A percentile compares a stretch with the other conserved stretches of the same genome.
phyloP scores from a whole-genome alignment of 1,140 invertebrate genomes.

The Drosophila ogumai region DNA sequence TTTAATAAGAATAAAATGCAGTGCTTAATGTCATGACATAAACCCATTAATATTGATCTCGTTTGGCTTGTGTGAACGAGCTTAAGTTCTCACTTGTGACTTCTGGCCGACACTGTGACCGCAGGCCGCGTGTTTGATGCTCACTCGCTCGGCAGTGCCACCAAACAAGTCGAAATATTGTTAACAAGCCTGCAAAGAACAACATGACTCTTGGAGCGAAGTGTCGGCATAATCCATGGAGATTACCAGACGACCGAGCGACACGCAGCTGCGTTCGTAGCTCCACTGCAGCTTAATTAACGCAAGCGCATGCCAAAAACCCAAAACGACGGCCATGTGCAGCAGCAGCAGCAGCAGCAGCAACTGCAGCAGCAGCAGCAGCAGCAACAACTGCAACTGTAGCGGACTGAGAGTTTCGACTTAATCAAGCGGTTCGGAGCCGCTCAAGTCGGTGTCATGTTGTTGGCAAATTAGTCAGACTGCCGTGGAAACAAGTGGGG shows the following conservation, averaged over 20 bases:
- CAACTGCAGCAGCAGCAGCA: conserved; percentile 3
- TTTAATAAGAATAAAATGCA: not conserved
- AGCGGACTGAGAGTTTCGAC: conserved; percentile 65
- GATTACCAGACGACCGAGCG: conserved; percentile 69
- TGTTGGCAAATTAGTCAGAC: conserved; percentile 78
- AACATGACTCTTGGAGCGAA: conserved; percentile 68
- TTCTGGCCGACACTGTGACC: conserved; percentile 53
- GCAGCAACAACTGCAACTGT: conserved; percentile 21
- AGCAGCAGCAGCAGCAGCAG: conserved; percentile 11
- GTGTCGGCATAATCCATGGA: conserved; percentile 79
- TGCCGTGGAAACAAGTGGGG: conserved; percentile 14
- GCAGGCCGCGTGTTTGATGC: conserved; percentile 65
- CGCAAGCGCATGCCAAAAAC: conserved; percentile 74
- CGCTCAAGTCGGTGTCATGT: conserved; percentile 68
- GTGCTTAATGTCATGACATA: not conserved
- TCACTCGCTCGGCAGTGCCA: conserved; percentile 15
- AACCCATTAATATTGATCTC: conserved; percentile 6
- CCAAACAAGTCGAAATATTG: conserved; percentile 72
- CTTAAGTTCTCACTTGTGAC: conserved; percentile 59
- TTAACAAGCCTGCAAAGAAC: conserved; percentile 80
- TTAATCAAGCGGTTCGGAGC: conserved; percentile 68
- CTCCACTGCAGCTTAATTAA: conserved; percentile 73
- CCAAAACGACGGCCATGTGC: conserved; percentile 48
- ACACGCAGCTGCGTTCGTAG: conserved; percentile 52
- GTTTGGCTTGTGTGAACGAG: conserved; percentile 5